phyloP scores from a whole-genome alignment of 2,113 vertebrate genomes.

The Onychostoma macrolepis region DNA sequence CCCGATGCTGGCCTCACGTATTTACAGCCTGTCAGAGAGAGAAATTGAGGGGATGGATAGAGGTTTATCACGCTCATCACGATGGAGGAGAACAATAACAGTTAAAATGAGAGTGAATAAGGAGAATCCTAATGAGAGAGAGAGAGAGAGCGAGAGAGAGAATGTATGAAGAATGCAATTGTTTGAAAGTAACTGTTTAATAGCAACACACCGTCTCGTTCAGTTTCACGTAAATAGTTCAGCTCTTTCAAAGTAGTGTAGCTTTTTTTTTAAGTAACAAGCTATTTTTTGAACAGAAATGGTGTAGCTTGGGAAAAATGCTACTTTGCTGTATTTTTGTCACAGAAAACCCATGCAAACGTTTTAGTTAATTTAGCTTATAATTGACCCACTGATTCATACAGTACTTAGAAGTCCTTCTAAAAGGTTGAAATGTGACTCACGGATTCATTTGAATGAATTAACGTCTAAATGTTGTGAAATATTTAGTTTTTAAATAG shows the following conservation, averaged over 20 bases:
- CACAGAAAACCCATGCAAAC: not conserved
- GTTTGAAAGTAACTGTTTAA: not conserved
- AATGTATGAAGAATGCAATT: not conserved
- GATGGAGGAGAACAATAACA: not conserved
- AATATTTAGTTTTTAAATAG: too few relatives aligned
- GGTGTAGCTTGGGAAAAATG: not conserved
- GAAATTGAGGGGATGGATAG: constrained; percentile 35
- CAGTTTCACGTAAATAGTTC: not conserved
- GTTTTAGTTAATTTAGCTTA: not conserved
- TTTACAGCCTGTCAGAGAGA: constrained; percentile 63
- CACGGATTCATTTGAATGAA: too few relatives aligned
- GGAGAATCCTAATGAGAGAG: constrained; percentile 43
- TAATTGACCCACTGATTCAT: too few relatives aligned
- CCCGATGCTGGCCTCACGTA: constrained; percentile 63
- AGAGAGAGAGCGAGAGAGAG: constrained; percentile 7
- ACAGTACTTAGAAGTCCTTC: too few relatives aligned
- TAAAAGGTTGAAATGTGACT: too few relatives aligned
- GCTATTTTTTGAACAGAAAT: not conserved
- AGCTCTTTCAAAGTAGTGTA: not conserved
- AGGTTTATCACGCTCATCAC: constrained; percentile 23
- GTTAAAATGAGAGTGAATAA: constrained; percentile 32
- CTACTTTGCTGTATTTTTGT: not conserved
- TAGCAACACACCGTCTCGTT: not conserved
- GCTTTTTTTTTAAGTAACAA: not conserved
- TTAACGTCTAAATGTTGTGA: too few relatives aligned